Percentiles rank a stretch among this genome's conserved stretches.
Conservation (phyloP, 1,140 invertebrate genomes). For the Zaprionus lachaisei region DNA sequence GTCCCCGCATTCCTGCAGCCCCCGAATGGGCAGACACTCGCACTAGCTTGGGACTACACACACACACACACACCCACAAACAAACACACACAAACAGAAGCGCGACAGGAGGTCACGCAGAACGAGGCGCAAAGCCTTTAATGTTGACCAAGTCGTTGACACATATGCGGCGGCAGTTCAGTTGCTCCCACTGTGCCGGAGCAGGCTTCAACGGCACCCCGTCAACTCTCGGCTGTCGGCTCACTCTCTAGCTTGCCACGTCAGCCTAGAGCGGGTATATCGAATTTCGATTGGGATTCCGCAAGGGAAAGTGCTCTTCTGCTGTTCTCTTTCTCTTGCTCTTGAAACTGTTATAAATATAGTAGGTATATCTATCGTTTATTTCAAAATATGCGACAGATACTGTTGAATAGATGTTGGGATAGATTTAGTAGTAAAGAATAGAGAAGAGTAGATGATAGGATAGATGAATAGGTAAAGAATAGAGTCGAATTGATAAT, state of each 20-base stretch:
- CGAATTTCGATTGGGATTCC: neutral
- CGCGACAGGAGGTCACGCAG: slow-evolving; percentile 38
- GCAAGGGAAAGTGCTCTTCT: neutral
- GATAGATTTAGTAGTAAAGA: too few relatives aligned
- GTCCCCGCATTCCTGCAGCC: slow-evolving; percentile 4
- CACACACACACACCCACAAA: slow-evolving; percentile 13
- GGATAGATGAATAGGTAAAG: too few relatives aligned
- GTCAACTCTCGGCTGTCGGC: neutral
- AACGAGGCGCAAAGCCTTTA: slow-evolving; percentile 69
- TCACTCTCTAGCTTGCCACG: neutral
- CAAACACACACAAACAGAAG: slow-evolving; percentile 15
- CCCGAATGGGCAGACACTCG: slow-evolving; percentile 8
- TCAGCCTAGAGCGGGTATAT: neutral
- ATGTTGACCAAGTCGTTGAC: slow-evolving; percentile 81
- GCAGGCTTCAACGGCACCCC: slow-evolving; percentile 4
- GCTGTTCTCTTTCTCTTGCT: neutral
- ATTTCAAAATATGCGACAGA: neutral
- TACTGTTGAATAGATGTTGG: neutral
- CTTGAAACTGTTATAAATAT: neutral
- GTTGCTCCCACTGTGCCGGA: slow-evolving; percentile 44
- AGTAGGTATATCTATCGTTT: neutral
- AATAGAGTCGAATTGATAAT: too few relatives aligned
- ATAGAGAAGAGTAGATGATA: too few relatives aligned
- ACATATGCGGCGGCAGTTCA: slow-evolving; percentile 66
- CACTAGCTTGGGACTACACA: slow-evolving; percentile 1